Evolutionary conservation across 2,113 vertebrate species (phyloP).

Genomic region (Glaucidium brasilianum): DNA sequence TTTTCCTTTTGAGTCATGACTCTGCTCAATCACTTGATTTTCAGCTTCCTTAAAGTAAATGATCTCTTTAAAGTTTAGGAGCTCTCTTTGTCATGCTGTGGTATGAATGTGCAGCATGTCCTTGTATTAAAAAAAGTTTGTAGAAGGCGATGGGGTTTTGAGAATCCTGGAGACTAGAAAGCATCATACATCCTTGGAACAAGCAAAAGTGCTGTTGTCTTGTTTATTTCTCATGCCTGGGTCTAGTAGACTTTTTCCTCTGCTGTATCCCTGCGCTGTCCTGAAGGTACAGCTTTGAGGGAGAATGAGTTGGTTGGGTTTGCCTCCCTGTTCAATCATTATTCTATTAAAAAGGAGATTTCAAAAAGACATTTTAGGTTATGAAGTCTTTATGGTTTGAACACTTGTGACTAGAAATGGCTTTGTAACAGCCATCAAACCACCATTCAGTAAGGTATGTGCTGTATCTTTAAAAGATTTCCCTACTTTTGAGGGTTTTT

Average conservation of each 20-base stretch:
- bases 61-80: not conserved
- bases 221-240: not conserved
- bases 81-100: not conserved
- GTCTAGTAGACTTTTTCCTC: not conserved
- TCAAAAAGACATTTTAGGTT: not conserved
- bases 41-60: not conserved
- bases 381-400: not conserved
- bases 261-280: not conserved
- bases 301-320: not conserved
- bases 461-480: conserved; percentile 38
- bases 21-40: not conserved
- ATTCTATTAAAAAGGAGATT: not conserved
- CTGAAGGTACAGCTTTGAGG: not conserved
- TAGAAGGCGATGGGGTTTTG: not conserved
- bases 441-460: not conserved
- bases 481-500: not conserved
- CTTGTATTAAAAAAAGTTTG: not conserved
- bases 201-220: not conserved
- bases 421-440: not conserved
- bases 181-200: not conserved
- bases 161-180: not conserved
- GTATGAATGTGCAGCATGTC: not conserved
- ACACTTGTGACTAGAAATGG: not conserved
- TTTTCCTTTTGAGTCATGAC: not conserved
- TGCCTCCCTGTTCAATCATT: not conserved